Evolutionary conservation across 2,113 vertebrate species (phyloP), one percentile per base, ranked within the genome.

Genomic region (Dasypus novemcinctus): DNA sequence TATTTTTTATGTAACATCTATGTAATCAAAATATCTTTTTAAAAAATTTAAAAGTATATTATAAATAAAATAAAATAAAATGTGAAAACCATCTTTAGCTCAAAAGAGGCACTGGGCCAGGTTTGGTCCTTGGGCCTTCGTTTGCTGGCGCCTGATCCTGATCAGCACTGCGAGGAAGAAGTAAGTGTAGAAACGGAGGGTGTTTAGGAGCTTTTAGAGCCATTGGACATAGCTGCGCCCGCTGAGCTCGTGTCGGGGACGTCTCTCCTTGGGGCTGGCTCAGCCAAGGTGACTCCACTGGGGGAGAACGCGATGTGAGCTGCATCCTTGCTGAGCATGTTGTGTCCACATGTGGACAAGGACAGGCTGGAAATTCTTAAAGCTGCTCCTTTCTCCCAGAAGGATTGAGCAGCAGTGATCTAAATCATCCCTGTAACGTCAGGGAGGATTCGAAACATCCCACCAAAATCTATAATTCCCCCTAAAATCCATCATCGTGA

Each of bases 241-340:
- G 11, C 78, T 61, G 36, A 23, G 14, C 18, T 14, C 20, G 25
- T 14, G 29, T 49, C 10, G 0, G 0, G 31, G 49, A 8, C 49
- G 11, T 23, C 27, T 49, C 61, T 33, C 1, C n/a, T 68, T 15
- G 5, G n/a, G n/a, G n/a, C 46, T 14, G 3, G 68, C 31, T 27
- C 2, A 18, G 36, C 7, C 1, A 63, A 1, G 14, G 14, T 0
- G 4, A 18, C 11, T 3, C 29, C 1, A 0, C 0, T 0, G 10
- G 6, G 15, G 52, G 9, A 63, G 76, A 1, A 2, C 1, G 18
- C 4, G n/a, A 1, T 4, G 0, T 54, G 1, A 1, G 21, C 21
- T 68, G 2, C 2, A 20, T 71, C n/a, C 20, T 78, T 11, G 23
- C 29, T 59, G 6, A 25, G 9, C 1, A 5, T 5, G 36, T 4